Base-by-base conservation (phyloP, 2,888 invertebrate species). In the Plebejus anna region DNA sequence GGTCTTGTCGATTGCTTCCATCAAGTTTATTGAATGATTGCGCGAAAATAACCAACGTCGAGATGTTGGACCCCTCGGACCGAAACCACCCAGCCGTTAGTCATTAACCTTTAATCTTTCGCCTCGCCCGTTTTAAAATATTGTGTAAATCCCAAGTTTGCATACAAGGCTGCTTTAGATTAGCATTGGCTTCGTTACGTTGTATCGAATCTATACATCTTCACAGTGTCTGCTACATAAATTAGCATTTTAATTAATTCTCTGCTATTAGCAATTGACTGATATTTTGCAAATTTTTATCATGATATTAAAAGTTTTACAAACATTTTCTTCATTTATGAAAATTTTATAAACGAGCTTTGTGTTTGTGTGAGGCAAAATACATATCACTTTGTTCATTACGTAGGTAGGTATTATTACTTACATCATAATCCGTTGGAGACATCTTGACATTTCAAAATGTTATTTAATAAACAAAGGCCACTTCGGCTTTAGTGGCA, bases 11-110 rank as follows among this genome's bases (percentile, higher is more conserved):
- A 92, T 90, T 92, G 90, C 87, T 84, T 86, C 88, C 88, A 92
- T 92, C 90, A 89, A 78, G 89, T 90, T 93, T 90, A 94, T 94
- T 94, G 93, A 89, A 94, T 93, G 93, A 94, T 94, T 94, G 93
- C 90, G 91, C 92, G 90, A 93, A 93, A 90, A 89, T 88, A 89
- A 86, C 87, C 83, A 86, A 82, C 84, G 85, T 83, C 81, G 85
- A 90, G 90, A 90, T 86, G 86, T 82, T 84, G 84, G 86, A 84
- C 92, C 92, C 90, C 90, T 89, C 84, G 80, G 83, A 80, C 85
- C 83, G 85, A 66, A 66, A 86, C 82, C 84, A 87, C 86, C 83
- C 82, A 86, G 85, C 84, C 83, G 85, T 84, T 87, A 86, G 87
- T 88, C 87, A 88, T 89, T 87, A 90, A 89, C 86, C 88, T 89